phyloP scores from a whole-genome alignment of 2,113 vertebrate species.

The Puffinus mauretanicus region DNA sequence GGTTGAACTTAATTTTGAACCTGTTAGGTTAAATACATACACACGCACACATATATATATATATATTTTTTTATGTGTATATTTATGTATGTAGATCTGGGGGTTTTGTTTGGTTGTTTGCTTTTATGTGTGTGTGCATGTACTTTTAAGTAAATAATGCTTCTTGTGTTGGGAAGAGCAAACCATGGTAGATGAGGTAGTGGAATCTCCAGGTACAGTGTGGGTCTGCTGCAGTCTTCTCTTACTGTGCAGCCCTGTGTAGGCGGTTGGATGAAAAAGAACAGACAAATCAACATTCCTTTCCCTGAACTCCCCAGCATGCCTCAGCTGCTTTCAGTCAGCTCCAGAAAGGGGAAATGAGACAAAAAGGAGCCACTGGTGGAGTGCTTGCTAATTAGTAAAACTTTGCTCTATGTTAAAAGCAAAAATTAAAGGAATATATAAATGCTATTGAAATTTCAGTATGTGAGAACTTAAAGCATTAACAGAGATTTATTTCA shows the following conservation, averaged over 20 bases:
- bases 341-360: slow-evolving; percentile 50
- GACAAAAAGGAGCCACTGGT: slow-evolving; percentile 50
- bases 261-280: slow-evolving; percentile 44
- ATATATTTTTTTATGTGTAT: not conserved
- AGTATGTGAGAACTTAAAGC: not conserved
- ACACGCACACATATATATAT: no score
- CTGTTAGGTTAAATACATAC: not conserved
- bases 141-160: not conserved
- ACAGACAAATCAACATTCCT: slow-evolving; percentile 59
- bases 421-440: slow-evolving; percentile 31
- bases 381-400: slow-evolving; percentile 68
- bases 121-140: not conserved
- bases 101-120: not conserved
- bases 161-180: not conserved
- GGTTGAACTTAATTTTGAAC: not conserved
- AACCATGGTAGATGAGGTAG: not conserved
- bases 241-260: not conserved
- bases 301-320: slow-evolving; percentile 28
- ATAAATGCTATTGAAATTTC: not conserved
- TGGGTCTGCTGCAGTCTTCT: not conserved
- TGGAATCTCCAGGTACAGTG: not conserved
- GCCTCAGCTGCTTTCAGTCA: slow-evolving; percentile 68
- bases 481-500: not conserved
- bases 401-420: slow-evolving; percentile 27
- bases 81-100: not conserved